Evolutionary conservation across 2,113 vertebrate genomes (phyloP), one percentile per base, ranked within the genome.

Genomic region (Loxodonta africana): DNA sequence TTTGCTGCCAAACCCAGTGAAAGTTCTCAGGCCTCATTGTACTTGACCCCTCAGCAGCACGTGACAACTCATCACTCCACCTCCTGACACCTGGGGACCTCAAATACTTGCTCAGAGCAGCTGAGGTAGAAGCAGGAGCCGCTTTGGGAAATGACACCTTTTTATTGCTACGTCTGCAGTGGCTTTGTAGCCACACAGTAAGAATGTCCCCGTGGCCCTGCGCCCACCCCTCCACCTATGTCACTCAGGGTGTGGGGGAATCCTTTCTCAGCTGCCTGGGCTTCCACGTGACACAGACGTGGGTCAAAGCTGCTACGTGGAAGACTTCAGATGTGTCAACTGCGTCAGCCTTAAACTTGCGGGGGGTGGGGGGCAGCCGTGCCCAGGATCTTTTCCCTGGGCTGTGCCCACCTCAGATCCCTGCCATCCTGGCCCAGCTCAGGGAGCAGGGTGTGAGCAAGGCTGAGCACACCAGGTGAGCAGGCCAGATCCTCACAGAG

Each of bases 91-190:
- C 21, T 4, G 63, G 6, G 63, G 10, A 8, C 65, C 65, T 67
- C 28, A 30, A 69, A 57, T 21, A 63, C 44, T 87, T 80, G 37
- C 37, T 37, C 37, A n/a, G 21, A 93, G 88, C 77, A 90, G 80
- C 89, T 78, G 92, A 85, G 53, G 46, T 0, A 48, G 60, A 82
- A 65, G 14, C 89, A 37, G 41, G 60, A 96, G 83, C 60, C 96
- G 30, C 67, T 97, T 95, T 98, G 97, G 95, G 97, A 98, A 97
- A 97, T 97, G 95, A 93, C 74, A 94, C 76, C 89, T 90, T 90
- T 98, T 97, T 98, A 97, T 97, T 98, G 97, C 97, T 96, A 94
- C 94, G 95, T 97, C 95, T 95, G 97, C 95, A 97, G 95, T 96
- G 96, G 89, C 95, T 97, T 97, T 96, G 97, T 90, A 97, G 96